Base-by-base conservation (phyloP, 2,113 vertebrate species). In the Leptocoma aspasia region DNA sequence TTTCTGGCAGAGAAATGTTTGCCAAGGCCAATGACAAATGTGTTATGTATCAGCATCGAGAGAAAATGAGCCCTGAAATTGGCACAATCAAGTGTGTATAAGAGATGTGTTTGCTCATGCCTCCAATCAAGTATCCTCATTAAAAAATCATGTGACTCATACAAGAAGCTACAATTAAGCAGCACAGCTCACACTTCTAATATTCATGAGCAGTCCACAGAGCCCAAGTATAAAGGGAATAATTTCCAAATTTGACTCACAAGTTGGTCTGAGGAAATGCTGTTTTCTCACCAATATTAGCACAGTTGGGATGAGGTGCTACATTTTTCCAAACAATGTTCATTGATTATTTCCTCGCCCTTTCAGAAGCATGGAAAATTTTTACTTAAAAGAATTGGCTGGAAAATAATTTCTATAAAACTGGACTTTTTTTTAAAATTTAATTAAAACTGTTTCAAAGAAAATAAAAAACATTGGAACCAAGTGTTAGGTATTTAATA, bases 131-230 rank as follows among this genome's bases (percentile, higher is more conserved):
- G 59, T 23, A 77, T 68, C 50, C 86, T 95, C 7, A 0, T 92
- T 84, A 93, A 95, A 77, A 33, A 80, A 82, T 28, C 93, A 90
- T 54, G 68, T 87, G 84, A 86, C 87, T 96, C 70, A 54, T 42
- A 26, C 13, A 90, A 83, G 78, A 82, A 63, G 82, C 85, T 94
- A 56, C 91, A 95, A 86, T 90, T 89, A 92, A 85, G 78, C 45
- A 65, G 75, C 7, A 77, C 50, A 72, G 82, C 59, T 93, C 82
- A 75, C 54, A 56, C 81, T 87, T 83, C 61, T 61, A 33, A 92
- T 77, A 88, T 61, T 68, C 68, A 60, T n/a, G n/a, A 92, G 80
- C 41, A 52, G 65, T 28, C 44, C 49, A 35, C 0, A 72, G 45
- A 91, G 35, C 35, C 27, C 68, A 88, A 66, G 86, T 33, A 80